Evolutionary conservation across 2,113 vertebrate genomes (phyloP).

Genomic region (Furnarius figulus): DNA sequence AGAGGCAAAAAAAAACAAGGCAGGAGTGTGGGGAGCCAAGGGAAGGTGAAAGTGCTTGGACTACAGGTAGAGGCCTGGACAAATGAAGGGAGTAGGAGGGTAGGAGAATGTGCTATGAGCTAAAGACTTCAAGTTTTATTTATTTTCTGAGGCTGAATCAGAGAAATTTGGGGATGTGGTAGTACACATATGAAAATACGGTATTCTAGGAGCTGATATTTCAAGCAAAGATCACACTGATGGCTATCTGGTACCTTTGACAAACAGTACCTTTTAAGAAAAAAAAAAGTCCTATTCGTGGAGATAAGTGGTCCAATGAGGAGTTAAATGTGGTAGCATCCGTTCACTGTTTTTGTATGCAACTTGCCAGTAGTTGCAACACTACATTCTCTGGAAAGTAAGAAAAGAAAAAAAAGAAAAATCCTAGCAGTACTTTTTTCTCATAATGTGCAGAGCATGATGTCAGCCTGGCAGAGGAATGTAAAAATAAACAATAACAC

Average conservation of each 20-base stretch:
- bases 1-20: neutral
- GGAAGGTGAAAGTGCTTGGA: neutral
- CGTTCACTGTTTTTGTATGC: neutral
- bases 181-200: neutral
- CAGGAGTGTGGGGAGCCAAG: neutral
- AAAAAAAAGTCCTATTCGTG: neutral
- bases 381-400: conserved; percentile 31
- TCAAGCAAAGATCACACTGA: neutral
- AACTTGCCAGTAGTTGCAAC: conserved; percentile 48
- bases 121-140: neutral
- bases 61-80: neutral
- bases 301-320: neutral
- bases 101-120: neutral
- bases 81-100: neutral
- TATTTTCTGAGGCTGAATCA: neutral
- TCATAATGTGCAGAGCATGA: conserved; percentile 29
- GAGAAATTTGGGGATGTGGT: neutral
- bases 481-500: conserved; percentile 50
- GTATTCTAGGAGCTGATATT: neutral
- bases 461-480: conserved; percentile 39
- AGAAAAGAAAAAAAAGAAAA: neutral
- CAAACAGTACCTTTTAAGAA: neutral
- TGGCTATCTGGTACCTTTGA: neutral
- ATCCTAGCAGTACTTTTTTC: conserved; percentile 26
- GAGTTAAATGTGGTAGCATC: conserved; percentile 11